Conservation (phyloP, 2,888 invertebrate genomes). For the Pammene fasciana region DNA sequence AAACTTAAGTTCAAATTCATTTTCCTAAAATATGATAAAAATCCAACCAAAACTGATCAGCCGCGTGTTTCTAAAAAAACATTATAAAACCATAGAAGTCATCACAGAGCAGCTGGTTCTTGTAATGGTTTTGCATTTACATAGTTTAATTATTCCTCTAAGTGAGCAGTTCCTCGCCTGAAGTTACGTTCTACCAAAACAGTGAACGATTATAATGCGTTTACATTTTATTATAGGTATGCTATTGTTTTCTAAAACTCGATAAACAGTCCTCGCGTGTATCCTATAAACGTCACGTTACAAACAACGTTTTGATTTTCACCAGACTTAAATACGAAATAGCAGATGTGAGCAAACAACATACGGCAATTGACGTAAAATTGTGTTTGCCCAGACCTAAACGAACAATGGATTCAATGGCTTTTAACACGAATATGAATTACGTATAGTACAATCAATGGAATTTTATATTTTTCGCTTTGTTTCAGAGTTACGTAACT, state of each 20-base stretch:
- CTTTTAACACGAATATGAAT: slow-evolving; percentile 20
- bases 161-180: too few relatives aligned
- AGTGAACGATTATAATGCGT: neutral
- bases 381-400: slow-evolving; percentile 23
- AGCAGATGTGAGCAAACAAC: slow-evolving; percentile 6
- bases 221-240: neutral
- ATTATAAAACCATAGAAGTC: too few relatives aligned
- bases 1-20: too few relatives aligned
- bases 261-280: neutral
- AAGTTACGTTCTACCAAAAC: too few relatives aligned
- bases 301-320: neutral
- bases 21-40: too few relatives aligned
- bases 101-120: too few relatives aligned
- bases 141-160: too few relatives aligned
- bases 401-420: slow-evolving; percentile 21
- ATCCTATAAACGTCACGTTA: neutral
- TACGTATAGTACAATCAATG: slow-evolving; percentile 11
- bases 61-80: too few relatives aligned
- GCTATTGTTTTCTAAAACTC: neutral
- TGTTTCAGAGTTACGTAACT: neutral
- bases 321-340: slow-evolving; percentile 11
- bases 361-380: slow-evolving; percentile 28
- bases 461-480: slow-evolving; percentile 6
- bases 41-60: too few relatives aligned
- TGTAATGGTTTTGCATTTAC: too few relatives aligned